Conservation (phyloP, 1,140 invertebrate species). For the Listronotus bonariensis region DNA sequence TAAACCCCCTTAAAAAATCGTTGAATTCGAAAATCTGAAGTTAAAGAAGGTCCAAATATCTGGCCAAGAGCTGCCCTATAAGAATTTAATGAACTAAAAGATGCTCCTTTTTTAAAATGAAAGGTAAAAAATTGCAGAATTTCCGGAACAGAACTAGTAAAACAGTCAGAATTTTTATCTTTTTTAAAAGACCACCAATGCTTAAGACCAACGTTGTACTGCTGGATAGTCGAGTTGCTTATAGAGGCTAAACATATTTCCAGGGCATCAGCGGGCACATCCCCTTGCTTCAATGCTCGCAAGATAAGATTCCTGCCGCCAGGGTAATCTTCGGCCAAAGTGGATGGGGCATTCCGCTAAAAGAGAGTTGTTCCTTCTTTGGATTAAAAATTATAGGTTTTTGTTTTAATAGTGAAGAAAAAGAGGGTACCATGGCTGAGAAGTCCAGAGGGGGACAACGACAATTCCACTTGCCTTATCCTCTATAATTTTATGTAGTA, state of each 20-base stretch:
- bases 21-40: background rate
- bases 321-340: background rate
- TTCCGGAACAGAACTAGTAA: background rate
- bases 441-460: slow-evolving; percentile 36
- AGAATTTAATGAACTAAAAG: slow-evolving; percentile 2
- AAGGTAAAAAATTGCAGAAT: background rate
- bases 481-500: slow-evolving; percentile 37
- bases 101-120: background rate
- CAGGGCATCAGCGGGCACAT: background rate
- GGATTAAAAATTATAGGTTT: background rate
- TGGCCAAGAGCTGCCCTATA: background rate
- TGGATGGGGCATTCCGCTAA: background rate
- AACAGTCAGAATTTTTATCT: background rate
- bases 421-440: slow-evolving; percentile 37
- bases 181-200: background rate
- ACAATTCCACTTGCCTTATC: slow-evolving; percentile 38
- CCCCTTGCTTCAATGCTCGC: background rate
- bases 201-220: slow-evolving; percentile 3
- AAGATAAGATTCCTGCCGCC: background rate
- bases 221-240: background rate
- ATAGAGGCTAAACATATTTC: slow-evolving; percentile 3
- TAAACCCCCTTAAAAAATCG: background rate
- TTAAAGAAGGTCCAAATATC: background rate
- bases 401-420: slow-evolving; percentile 9
- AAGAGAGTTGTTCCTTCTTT: slow-evolving; percentile 1